These are phyloP conservation scores for Corythornis madagascariensis DNA, from an alignment of 2,113 vertebrate genomes.

Conservation along the genomic window DNA sequence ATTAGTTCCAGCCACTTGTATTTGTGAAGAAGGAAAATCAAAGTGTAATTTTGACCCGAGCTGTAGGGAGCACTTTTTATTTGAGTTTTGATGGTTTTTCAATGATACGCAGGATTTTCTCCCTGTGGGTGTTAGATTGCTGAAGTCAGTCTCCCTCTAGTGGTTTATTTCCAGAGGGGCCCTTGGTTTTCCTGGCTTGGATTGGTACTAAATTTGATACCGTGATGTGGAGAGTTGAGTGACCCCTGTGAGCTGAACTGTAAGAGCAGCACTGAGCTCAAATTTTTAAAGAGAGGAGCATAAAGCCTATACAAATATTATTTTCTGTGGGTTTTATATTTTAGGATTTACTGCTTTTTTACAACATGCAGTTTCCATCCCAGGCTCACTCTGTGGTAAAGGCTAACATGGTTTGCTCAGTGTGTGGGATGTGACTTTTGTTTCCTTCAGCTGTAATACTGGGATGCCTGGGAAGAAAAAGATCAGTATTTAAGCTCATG, in stretches of 20 bases:
- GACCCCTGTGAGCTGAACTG: neutral
- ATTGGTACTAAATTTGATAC: neutral
- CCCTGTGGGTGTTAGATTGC: neutral
- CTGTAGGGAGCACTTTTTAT: neutral
- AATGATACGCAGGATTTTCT: neutral
- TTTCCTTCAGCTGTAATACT: conserved; percentile 19
- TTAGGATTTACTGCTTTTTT: neutral
- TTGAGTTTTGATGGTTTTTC: neutral
- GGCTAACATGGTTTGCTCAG: neutral
- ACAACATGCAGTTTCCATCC: neutral
- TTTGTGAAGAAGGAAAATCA: neutral
- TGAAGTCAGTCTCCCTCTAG: conserved; percentile 68
- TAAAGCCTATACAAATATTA: neutral
- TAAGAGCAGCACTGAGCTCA: neutral
- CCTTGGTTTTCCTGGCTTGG: neutral
- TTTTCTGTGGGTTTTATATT: neutral
- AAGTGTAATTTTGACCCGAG: neutral
- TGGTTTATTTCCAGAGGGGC: conserved; percentile 47
- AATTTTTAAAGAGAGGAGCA: neutral
- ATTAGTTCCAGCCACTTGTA: neutral
- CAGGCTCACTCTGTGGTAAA: neutral
- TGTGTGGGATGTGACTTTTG: neutral
- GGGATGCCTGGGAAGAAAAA: neutral
- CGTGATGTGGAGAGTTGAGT: neutral
- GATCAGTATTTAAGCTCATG: neutral